Conservation (phyloP, 2,888 invertebrate genomes). For the Thyatira batis region DNA sequence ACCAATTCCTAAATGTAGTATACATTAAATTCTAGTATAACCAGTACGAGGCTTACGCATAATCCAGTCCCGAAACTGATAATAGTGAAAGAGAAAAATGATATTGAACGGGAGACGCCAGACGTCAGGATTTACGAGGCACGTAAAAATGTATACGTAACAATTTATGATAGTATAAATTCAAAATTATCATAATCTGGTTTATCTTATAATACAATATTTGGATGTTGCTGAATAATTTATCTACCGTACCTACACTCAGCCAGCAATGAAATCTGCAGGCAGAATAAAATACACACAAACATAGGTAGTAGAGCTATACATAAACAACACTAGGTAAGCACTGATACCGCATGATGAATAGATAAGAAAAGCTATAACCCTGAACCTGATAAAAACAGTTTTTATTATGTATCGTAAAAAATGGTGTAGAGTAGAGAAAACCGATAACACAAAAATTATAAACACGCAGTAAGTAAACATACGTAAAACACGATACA, state of each 20-base stretch:
- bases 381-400: constrained; percentile 37
- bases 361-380: constrained; percentile 18
- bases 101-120: constrained; percentile 21
- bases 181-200: constrained; percentile 9
- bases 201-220: constrained; percentile 2
- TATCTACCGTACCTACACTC: background rate
- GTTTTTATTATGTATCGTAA: background rate
- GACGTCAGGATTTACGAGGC: constrained; percentile 24
- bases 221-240: background rate
- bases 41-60: background rate
- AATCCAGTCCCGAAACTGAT: background rate
- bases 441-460: background rate
- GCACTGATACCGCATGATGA: constrained; percentile 14
- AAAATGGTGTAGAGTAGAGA: background rate
- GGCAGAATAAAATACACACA: background rate
- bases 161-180: constrained; percentile 19
- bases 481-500: background rate
- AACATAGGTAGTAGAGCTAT: background rate
- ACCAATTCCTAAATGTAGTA: background rate
- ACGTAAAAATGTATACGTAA: constrained; percentile 13
- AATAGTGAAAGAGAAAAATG: constrained; percentile 14
- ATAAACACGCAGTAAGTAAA: background rate
- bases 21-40: background rate
- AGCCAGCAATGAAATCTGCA: too few species aligned
- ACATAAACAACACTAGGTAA: constrained; percentile 7